Percentiles rank a stretch among this genome's conserved stretches.
These are phyloP conservation scores for Trachemys scripta DNA, from an alignment of 2,113 vertebrate genomes.

Conservation along the genomic window DNA sequence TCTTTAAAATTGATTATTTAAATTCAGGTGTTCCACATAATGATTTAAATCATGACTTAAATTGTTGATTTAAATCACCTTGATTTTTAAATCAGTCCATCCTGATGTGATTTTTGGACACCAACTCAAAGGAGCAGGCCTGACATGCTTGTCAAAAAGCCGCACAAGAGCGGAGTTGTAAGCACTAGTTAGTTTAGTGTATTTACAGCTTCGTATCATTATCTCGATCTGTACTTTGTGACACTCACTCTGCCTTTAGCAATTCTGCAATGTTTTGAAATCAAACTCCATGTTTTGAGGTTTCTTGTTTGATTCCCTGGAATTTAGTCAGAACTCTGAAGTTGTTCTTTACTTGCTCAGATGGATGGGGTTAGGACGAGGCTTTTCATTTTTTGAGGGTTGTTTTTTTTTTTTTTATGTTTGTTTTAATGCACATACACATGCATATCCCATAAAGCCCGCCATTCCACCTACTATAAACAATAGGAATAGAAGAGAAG, in stretches of 20 bases:
- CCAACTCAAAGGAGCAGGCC: constrained; percentile 41
- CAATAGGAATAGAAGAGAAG: neutral
- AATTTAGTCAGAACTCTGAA: neutral
- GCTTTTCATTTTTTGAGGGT: neutral
- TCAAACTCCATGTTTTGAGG: neutral
- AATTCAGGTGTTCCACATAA: neutral
- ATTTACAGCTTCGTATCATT: constrained; percentile 11
- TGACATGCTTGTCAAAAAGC: constrained; percentile 1
- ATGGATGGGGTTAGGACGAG: neutral
- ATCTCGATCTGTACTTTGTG: constrained; percentile 36
- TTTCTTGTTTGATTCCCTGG: neutral
- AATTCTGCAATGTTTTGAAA: constrained; percentile 54
- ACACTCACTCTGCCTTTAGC: constrained; percentile 5
- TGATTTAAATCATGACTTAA: neutral
- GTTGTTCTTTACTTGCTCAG: constrained; percentile 1
- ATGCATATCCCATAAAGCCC: neutral
- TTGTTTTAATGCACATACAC: neutral
- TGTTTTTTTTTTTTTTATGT: neutral
- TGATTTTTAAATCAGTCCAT: neutral
- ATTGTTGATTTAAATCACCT: neutral
- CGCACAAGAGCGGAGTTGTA: constrained; percentile 29
- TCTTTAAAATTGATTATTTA: neutral
- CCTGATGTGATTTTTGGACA: neutral
- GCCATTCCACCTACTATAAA: neutral
- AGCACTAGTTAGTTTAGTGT: neutral